A percentile compares a stretch with the other conserved stretches of the same genome.
Conservation (phyloP, 2,113 vertebrate genomes). For the Psophia crepitans region DNA sequence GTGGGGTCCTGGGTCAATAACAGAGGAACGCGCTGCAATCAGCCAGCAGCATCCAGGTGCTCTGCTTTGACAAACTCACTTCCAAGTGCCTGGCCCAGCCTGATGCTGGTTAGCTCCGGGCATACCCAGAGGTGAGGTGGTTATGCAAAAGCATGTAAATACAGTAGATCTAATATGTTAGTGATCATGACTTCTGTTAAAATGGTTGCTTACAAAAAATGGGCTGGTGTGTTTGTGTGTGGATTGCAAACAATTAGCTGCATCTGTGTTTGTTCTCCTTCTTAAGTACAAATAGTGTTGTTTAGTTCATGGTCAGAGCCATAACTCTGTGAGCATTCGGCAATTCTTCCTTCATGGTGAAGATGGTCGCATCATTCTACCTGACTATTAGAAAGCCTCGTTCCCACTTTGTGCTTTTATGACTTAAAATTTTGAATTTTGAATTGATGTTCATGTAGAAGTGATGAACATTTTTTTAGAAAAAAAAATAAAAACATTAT, state of each 20-base stretch:
- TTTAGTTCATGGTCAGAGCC: accelerated
- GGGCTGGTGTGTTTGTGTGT: background rate
- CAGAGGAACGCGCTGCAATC: background rate
- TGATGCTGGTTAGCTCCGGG: background rate
- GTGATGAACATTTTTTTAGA: background rate
- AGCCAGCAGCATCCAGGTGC: background rate
- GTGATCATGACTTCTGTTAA: background rate
- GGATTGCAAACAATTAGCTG: background rate
- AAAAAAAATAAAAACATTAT: background rate
- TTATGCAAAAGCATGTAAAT: background rate
- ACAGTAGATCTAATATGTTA: background rate
- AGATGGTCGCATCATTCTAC: background rate
- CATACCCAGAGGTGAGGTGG: background rate
- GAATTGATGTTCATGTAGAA: background rate
- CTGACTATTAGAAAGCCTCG: background rate
- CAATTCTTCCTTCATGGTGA: background rate
- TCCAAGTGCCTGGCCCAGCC: background rate
- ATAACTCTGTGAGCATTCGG: accelerated
- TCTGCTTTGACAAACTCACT: background rate
- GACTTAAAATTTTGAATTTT: background rate
- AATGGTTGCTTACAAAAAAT: background rate
- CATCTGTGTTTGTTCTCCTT: background rate
- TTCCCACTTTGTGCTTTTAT: background rate
- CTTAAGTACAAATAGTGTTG: background rate
- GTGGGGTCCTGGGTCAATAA: background rate